Conservation (phyloP, 2,113 vertebrate genomes). For the Aspidoscelis tigris region DNA sequence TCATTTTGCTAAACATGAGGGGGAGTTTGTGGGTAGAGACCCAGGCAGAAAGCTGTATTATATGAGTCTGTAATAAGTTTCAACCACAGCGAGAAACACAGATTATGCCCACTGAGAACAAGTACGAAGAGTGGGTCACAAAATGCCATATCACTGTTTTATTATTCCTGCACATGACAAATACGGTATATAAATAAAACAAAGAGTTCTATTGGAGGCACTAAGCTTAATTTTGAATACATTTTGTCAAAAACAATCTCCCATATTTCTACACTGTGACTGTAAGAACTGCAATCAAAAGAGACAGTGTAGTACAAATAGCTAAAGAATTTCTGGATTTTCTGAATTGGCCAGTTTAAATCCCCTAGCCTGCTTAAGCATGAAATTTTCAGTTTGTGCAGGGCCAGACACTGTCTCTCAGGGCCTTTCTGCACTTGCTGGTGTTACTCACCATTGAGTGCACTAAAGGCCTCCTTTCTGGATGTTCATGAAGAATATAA, state of each 20-base stretch:
- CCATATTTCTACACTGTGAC: background rate
- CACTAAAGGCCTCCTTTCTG: too few species aligned
- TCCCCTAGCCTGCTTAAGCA: too few species aligned
- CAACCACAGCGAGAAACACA: background rate
- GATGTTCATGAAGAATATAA: too few species aligned
- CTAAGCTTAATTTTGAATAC: conserved; percentile 1
- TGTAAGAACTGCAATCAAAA: background rate
- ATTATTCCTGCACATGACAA: conserved; percentile 13
- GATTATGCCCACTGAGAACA: conserved; percentile 28
- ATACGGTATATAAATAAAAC: conserved; percentile 24
- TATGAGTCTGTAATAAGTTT: conserved; percentile 28
- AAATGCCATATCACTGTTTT: conserved; percentile 9
- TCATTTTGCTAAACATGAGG: conserved; percentile 37
- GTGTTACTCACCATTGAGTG: too few species aligned
- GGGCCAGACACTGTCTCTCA: background rate
- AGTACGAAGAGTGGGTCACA: background rate
- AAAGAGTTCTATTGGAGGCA: background rate
- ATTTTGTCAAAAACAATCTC: background rate
- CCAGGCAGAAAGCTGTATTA: background rate
- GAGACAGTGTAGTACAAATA: background rate
- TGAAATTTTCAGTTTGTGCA: background rate
- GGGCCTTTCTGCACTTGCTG: too few species aligned
- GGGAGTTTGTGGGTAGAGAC: background rate
- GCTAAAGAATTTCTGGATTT: background rate
- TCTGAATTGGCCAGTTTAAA: background rate